These are phyloP conservation scores for Stegophylla sp. DNA, from an alignment of 2,888 invertebrate species.

Conservation along the genomic window DNA sequence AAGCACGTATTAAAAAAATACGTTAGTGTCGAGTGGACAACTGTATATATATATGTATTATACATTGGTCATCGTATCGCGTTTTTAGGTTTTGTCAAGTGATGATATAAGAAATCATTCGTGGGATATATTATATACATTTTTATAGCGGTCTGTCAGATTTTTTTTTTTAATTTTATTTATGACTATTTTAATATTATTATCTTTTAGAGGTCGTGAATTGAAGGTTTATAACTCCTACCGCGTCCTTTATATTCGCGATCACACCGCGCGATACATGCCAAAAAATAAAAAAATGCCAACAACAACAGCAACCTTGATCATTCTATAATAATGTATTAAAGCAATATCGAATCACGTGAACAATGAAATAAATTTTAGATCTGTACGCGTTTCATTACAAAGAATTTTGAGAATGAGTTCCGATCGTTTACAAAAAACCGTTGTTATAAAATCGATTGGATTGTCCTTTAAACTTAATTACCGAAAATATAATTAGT, in stretches of 20 bases:
- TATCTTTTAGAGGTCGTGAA: conserved; percentile 39
- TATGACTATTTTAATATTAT: conserved; percentile 1
- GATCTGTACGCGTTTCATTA: neutral
- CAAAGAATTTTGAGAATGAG: conserved; percentile 8
- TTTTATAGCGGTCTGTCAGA: neutral
- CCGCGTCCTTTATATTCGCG: conserved; percentile 33
- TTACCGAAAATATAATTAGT: neutral
- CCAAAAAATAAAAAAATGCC: conserved; percentile 46
- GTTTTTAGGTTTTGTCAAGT: neutral
- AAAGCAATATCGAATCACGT: conserved; percentile 12
- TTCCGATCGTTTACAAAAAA: neutral
- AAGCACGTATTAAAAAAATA: neutral
- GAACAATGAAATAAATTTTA: neutral
- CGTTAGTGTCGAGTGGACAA: neutral
- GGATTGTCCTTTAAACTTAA: neutral
- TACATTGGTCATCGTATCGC: neutral
- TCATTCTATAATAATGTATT: no score
- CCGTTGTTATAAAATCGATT: neutral
- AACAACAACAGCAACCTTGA: conserved; percentile 18
- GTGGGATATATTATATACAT: neutral
- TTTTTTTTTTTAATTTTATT: conserved; percentile 3
- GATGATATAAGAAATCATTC: neutral
- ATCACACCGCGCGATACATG: conserved; percentile 5
- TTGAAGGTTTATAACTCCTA: conserved; percentile 40
- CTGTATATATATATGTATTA: no score